A percentile compares a stretch with the other conserved stretches of the same genome.
phyloP scores from a whole-genome alignment of 2,113 vertebrate species.

The Plestiodon gilberti region DNA sequence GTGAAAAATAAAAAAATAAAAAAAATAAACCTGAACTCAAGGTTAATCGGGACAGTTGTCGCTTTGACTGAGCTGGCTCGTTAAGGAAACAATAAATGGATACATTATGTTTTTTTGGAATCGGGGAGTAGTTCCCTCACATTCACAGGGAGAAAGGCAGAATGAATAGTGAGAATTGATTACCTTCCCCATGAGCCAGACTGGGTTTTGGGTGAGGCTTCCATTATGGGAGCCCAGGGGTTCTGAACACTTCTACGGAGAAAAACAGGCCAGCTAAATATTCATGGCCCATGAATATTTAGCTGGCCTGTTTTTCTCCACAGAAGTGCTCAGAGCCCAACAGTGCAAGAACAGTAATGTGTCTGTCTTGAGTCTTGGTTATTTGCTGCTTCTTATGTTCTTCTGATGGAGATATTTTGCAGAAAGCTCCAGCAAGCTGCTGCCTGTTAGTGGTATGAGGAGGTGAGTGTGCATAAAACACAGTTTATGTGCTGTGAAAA shows the following conservation, averaged over 20 bases:
- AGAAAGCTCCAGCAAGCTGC: not conserved
- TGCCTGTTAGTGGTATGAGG: not conserved
- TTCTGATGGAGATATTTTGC: constrained; percentile 2
- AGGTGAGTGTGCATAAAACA: constrained; percentile 11
- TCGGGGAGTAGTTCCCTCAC: not conserved
- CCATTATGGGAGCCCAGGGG: not conserved
- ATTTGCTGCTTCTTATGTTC: not conserved
- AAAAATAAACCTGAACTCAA: not conserved
- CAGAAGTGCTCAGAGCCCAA: not conserved
- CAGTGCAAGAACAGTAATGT: not conserved
- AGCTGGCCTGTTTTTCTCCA: not conserved
- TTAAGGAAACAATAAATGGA: not conserved
- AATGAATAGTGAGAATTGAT: not conserved
- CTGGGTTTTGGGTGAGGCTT: not conserved
- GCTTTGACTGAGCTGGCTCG: not conserved
- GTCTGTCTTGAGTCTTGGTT: not conserved
- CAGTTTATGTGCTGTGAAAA: constrained; percentile 25
- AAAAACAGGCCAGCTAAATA: no score
- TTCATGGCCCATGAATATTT: constrained; percentile 31
- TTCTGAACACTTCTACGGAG: no score
- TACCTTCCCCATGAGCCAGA: not conserved
- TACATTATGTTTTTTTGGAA: not conserved
- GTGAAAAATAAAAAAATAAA: no score
- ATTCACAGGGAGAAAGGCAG: not conserved
- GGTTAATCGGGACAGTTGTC: not conserved